Evolutionary conservation across 2,797 vertebrate genomes (phyloP), one percentile per base, ranked within the genome.

Genomic region (Thalassophryne amazonica): DNA sequence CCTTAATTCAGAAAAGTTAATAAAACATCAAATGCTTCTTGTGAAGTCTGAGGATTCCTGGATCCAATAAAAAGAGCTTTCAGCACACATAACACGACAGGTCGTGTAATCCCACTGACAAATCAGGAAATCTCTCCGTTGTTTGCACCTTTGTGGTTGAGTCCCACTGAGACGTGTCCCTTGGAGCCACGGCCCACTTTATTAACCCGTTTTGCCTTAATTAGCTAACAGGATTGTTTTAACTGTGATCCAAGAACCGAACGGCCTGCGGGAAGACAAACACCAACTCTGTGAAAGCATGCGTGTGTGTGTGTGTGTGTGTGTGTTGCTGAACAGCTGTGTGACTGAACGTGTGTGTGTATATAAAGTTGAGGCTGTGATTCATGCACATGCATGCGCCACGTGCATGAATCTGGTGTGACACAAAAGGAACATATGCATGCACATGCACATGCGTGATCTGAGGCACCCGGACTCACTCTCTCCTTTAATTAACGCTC

Each of bases 191-290:
- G 19, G 66, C 51, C 67, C 10, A 41, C 70, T 77, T 81, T 73
- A 86, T 85, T 83, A 83, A 82, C 58, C 54, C 69, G 58, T 77
- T 76, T 49, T 65, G 69, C 73, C 80, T 86, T 87, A 84, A 89
- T 89, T 86, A 89, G 78, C 86, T 81, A 87, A 87, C 81, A 67
- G 78, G 80, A 86, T 85, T 84, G 84, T 88, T 84, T 89, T 86
- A 88, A 81, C 78, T 72, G 63, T 78, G 77, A 87, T 83, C 82
- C 71, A 80, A 80, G 80, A 83, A 83, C 81, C 80, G 74, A 84
- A 75, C 60, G 62, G 81, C 85, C 83, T 25, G 3, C 25, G 55
- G 82, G 78, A 85, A 84, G 76, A 69, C 69, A 79, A 78, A 81
- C 61, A 69, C 58, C 40, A 53, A 50, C 52, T 78, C 30, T 58